A percentile compares a stretch with the other conserved stretches of the same genome.
phyloP scores from a whole-genome alignment of 2,797 vertebrate species.

The Anniella stebbinsi region DNA sequence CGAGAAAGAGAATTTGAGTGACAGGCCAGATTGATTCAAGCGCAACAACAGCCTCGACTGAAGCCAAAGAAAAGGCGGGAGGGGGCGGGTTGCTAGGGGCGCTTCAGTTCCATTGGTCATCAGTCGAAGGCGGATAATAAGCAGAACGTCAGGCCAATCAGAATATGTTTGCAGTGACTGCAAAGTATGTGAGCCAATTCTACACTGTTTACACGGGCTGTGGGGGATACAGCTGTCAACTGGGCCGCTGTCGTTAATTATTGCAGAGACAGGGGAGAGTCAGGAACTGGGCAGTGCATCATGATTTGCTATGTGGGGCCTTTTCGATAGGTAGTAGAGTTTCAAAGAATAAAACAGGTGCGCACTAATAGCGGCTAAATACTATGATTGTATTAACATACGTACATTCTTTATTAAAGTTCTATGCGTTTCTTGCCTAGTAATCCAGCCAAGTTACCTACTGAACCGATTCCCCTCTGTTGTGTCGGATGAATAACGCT shows the following conservation, averaged over 20 bases:
- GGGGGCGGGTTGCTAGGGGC: slow-evolving; percentile 54
- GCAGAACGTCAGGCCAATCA: background rate
- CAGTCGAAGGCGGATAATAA: slow-evolving; percentile 19
- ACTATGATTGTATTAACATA: background rate
- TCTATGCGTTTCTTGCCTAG: background rate
- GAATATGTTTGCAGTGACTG: fast-evolving
- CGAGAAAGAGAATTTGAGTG: fast-evolving
- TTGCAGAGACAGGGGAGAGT: background rate
- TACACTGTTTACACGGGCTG: fast-evolving
- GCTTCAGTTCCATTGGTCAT: slow-evolving; percentile 49
- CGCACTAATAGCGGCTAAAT: background rate
- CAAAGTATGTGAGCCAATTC: fast-evolving
- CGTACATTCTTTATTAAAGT: background rate
- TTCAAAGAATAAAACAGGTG: background rate
- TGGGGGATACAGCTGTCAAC: background rate
- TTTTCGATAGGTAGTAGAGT: background rate
- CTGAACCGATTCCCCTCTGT: background rate
- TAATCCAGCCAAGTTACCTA: background rate
- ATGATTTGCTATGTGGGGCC: background rate
- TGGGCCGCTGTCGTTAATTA: background rate
- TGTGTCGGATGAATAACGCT: background rate
- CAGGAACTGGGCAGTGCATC: background rate
- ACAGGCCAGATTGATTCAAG: fast-evolving
- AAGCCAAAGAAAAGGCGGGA: background rate
- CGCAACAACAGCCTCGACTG: fast-evolving